phyloP scores from a whole-genome alignment of 1,140 invertebrate species.

The Ceratitis capitata region DNA sequence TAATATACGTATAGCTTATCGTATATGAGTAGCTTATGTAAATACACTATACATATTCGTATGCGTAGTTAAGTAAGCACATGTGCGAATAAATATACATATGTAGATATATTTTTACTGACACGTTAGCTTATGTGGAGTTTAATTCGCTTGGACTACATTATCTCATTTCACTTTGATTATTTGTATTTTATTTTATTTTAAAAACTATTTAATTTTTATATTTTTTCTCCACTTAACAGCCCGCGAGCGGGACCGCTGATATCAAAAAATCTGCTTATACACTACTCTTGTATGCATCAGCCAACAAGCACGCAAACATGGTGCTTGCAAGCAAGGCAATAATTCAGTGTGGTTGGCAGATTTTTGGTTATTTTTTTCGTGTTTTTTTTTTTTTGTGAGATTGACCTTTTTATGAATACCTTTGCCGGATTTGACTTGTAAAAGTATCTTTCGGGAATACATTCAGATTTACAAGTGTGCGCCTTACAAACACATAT shows the following conservation, averaged over 20 bases:
- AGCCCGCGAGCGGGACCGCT: neutral
- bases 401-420: neutral
- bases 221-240: neutral
- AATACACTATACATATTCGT: neutral
- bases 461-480: too few relatives aligned
- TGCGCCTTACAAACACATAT: too few relatives aligned
- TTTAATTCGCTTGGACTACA: constrained; percentile 27
- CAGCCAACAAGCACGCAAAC: neutral
- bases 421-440: neutral
- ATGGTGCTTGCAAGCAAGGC: neutral
- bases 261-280: too few relatives aligned
- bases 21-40: too few relatives aligned
- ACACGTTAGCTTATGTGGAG: neutral
- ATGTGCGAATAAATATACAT: too few relatives aligned
- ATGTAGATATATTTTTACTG: neutral
- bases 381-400: neutral
- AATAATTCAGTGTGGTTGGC: constrained; percentile 4
- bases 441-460: neutral
- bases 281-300: too few relatives aligned
- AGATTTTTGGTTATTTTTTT: too few relatives aligned
- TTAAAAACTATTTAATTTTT: too few relatives aligned
- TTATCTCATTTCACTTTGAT: too few relatives aligned
- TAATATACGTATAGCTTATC: too few relatives aligned
- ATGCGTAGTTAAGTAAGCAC: too few relatives aligned
- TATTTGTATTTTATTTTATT: neutral